Evolutionary conservation across 2,113 vertebrate species (phyloP), one percentile per base, ranked within the genome.

Genomic region (Uropsilus gracilis): DNA sequence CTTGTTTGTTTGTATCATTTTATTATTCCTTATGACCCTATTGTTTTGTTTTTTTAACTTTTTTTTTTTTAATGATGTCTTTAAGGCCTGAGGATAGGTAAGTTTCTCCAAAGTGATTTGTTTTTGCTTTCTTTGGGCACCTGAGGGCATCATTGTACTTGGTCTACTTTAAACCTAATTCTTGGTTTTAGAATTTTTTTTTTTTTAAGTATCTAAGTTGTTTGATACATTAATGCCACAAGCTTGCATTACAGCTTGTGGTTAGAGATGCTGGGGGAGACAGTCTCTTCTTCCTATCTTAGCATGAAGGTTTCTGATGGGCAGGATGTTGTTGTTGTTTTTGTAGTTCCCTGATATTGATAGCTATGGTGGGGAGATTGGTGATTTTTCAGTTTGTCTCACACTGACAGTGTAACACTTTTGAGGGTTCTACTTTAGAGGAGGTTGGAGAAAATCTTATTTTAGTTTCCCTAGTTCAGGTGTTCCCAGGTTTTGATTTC

Each of bases 121-220:
- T 59, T 71, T 85, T 78, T 82, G 46, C 63, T 78, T 61, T 24
- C 61, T 78, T 64, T 61, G 80, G 48, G 73, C 34, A 63, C 44
- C 80, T 75, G 66, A 92, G 42, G 85, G 80, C 73, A 69, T 89
- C 34, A 22, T 88, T 94, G 55, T 85, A 61, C 75, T 32, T 68
- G 34, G 13, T 59, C 59, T 44, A 69, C 32, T 69, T 82, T 61
- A 44, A 75, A 75, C 22, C 13, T 90, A 61, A 50, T 50, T 59
- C 42, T 37, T 42, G 28, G 37, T 3, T 71, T 78, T 28, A 30
- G 37, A n/a, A n/a, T n/a, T n/a, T 80, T 37, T 64, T 89, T 17
- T 9, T 50, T n/a, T 78, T 44, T 22, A 78, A 39, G 14, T 57
- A n/a, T 42, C 11, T 6, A 50, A 37, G n/a, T 24, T 66, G 2